Percentiles rank a stretch among this genome's conserved stretches.
These are phyloP conservation scores for Miichthys miiuy DNA, from an alignment of 2,797 vertebrate genomes.

Conservation along the genomic window DNA sequence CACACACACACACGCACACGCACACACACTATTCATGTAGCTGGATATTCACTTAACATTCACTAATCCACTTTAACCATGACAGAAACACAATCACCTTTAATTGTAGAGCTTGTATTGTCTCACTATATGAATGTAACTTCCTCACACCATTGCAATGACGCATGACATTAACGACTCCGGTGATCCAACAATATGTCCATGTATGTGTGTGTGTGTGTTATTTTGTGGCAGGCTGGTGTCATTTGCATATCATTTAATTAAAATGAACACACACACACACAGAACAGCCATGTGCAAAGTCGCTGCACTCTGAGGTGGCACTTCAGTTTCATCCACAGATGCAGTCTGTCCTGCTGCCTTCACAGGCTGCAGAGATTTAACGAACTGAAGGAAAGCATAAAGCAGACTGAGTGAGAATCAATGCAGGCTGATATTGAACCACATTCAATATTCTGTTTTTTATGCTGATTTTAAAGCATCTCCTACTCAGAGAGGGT, in stretches of 20 bases:
- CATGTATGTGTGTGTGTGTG: too few species aligned
- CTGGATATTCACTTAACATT: conserved; percentile 14
- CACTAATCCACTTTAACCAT: conserved; percentile 36
- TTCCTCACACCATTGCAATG: not conserved
- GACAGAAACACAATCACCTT: not conserved
- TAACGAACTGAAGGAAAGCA: not conserved
- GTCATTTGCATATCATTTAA: conserved; percentile 18
- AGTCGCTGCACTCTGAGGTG: not conserved
- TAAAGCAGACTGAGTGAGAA: not conserved
- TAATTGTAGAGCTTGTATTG: not conserved
- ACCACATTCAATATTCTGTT: not conserved
- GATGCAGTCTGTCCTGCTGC: not conserved
- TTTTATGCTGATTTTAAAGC: not conserved
- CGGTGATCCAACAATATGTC: not conserved
- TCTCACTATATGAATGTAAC: not conserved
- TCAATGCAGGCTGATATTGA: not conserved
- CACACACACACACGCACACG: too few species aligned
- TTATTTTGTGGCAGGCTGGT: not conserved
- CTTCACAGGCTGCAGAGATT: not conserved
- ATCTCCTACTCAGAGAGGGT: not conserved
- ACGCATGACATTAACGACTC: not conserved
- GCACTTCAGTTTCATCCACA: conserved; percentile 10
- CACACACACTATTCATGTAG: conserved; percentile 24
- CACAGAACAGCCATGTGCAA: not conserved
- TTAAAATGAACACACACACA: not conserved